Conservation (phyloP, 2,888 invertebrate species). For the Rhyacophila evoluta region DNA sequence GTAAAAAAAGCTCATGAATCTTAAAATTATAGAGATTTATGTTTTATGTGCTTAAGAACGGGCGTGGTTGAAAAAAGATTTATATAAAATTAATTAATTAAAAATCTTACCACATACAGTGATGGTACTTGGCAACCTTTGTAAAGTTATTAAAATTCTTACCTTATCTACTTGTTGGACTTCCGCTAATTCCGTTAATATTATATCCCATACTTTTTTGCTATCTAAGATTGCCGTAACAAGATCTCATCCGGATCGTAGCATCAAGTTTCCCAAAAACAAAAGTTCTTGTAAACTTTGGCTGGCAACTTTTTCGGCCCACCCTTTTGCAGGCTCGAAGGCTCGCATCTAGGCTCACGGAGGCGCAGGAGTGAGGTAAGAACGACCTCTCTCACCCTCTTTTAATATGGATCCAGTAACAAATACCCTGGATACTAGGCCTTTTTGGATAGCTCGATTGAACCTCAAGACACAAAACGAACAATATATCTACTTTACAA, state of each 20-base stretch:
- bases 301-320: background rate
- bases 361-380: background rate
- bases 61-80: too few species aligned
- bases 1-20: too few species aligned
- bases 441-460: conserved; percentile 1
- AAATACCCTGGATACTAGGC: conserved; percentile 19
- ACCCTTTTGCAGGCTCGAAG: background rate
- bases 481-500: background rate
- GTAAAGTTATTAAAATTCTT: too few species aligned
- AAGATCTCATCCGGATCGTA: background rate
- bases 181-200: background rate
- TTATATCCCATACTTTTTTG: background rate
- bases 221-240: background rate
- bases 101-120: too few species aligned
- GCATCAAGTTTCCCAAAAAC: background rate
- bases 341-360: background rate
- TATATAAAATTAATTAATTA: too few species aligned
- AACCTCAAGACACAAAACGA: background rate
- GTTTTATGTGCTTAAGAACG: too few species aligned
- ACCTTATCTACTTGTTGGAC: background rate
- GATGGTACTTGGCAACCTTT: too few species aligned
- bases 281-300: background rate
- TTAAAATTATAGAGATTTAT: too few species aligned
- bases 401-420: conserved; percentile 22
- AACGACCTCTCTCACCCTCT: conserved; percentile 9